Conservation (phyloP, 2,888 invertebrate species). For the Amitus sp. region DNA sequence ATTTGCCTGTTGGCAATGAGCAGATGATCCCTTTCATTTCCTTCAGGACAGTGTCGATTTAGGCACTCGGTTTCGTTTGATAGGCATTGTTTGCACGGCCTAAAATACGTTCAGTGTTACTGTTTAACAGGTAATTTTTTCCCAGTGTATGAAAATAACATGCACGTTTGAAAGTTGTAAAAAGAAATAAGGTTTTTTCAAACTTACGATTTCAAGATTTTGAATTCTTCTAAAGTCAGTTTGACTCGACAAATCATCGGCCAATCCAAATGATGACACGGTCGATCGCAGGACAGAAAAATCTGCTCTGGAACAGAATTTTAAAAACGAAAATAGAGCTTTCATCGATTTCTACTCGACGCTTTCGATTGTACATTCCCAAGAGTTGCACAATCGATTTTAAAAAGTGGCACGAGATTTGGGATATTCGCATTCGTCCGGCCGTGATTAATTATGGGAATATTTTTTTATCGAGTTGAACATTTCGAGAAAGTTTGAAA, state of each 20-base stretch:
- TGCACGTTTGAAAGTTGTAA: too few relatives aligned
- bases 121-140: too few relatives aligned
- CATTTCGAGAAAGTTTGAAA: not conserved
- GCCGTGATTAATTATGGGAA: too few relatives aligned
- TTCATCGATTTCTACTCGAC: too few relatives aligned
- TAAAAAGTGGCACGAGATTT: too few relatives aligned
- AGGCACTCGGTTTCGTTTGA: slow-evolving; percentile 71
- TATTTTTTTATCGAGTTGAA: too few relatives aligned
- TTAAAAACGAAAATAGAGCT: too few relatives aligned
- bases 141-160: too few relatives aligned
- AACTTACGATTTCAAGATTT: slow-evolving; percentile 76
- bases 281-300: slow-evolving; percentile 79
- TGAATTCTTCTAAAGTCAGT: slow-evolving; percentile 78
- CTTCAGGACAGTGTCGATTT: slow-evolving; percentile 73
- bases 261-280: slow-evolving; percentile 80
- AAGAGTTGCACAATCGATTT: too few relatives aligned
- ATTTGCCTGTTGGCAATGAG: slow-evolving; percentile 76
- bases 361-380: too few relatives aligned
- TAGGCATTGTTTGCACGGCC: slow-evolving; percentile 76
- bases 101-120: too few relatives aligned
- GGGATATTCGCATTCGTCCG: not conserved
- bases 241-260: slow-evolving; percentile 84
- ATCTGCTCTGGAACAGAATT: slow-evolving; percentile 73
- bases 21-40: slow-evolving; percentile 74
- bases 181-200: too few relatives aligned